A percentile compares a stretch with the other conserved stretches of the same genome.
Evolutionary conservation across 2,888 invertebrate genomes (phyloP).

Genomic region (Nemapogon koenigi): DNA sequence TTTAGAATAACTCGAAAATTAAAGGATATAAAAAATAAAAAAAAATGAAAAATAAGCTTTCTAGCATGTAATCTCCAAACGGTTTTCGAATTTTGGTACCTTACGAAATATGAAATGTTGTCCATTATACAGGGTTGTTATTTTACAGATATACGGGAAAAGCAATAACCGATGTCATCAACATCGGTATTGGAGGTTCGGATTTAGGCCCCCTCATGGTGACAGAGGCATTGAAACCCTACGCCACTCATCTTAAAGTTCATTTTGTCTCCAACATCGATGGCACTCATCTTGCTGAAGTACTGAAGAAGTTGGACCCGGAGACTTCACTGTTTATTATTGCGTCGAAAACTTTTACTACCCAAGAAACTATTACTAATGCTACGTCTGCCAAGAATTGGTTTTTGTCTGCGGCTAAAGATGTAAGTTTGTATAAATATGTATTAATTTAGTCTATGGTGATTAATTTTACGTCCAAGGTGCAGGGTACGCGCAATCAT

Average conservation of each 20-base stretch:
- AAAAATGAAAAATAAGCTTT: too few species aligned
- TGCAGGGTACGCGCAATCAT: too few species aligned
- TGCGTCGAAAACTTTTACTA: conserved; percentile 99
- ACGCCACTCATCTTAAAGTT: conserved; percentile 81
- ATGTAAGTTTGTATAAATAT: conserved; percentile 73
- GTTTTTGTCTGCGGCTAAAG: conserved; percentile 86
- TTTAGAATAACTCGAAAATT: too few species aligned
- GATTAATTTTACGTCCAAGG: too few species aligned
- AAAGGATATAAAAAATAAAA: too few species aligned
- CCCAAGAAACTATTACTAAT: conserved; percentile 99
- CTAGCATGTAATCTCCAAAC: too few species aligned
- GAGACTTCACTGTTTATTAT: conserved; percentile 98
- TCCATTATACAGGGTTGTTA: too few species aligned
- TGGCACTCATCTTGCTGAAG: conserved; percentile 96
- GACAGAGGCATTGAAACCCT: conserved; percentile 95
- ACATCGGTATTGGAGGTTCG: conserved; percentile 99
- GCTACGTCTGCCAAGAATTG: conserved; percentile 97
- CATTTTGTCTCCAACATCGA: conserved; percentile 99
- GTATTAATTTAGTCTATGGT: too few species aligned
- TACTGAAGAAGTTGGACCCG: conserved; percentile 85
- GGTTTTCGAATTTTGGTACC: too few species aligned
- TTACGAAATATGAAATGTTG: too few species aligned
- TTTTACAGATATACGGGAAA: conserved; percentile 85
- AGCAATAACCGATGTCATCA: conserved; percentile 94
- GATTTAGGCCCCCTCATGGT: conserved; percentile 99